Conservation (phyloP, 2,888 invertebrate species). For the Epistrophe eligans region DNA sequence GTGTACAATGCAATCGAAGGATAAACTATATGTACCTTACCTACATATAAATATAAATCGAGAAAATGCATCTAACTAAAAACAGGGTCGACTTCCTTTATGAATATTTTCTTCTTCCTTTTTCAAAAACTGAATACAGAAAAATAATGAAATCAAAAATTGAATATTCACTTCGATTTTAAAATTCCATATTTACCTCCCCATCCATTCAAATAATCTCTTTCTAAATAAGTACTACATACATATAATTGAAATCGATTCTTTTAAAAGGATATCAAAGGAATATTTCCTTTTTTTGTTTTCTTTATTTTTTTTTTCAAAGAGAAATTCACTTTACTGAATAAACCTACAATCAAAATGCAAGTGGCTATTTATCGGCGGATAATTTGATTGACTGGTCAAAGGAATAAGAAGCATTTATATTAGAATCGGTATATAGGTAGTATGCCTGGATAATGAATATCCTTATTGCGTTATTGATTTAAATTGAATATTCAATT, state of each 20-base stretch:
- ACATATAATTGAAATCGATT: constrained; percentile 62
- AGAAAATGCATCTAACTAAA: constrained; percentile 42
- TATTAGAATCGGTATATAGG: constrained; percentile 47
- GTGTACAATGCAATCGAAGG: constrained; percentile 64
- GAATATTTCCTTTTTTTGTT: constrained; percentile 16
- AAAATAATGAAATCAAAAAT: constrained; percentile 35
- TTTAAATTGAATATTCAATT: constrained; percentile 70
- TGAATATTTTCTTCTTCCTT: constrained; percentile 6
- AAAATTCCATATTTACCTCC: constrained; percentile 23
- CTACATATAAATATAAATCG: neutral
- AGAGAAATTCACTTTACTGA: constrained; percentile 59
- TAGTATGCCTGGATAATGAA: constrained; percentile 60
- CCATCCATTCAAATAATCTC: neutral
- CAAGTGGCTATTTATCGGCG: constrained; percentile 72
- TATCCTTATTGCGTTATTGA: constrained; percentile 70
- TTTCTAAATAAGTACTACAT: neutral
- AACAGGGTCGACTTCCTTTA: constrained; percentile 62
- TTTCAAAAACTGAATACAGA: neutral
- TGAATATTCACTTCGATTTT: constrained; percentile 60
- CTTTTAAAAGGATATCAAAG: constrained; percentile 71
- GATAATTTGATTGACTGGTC: constrained; percentile 78
- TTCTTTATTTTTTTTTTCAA: neutral
- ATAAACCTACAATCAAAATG: constrained; percentile 47
- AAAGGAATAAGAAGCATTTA: constrained; percentile 72
- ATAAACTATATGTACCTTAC: constrained; percentile 3